phyloP scores from a whole-genome alignment of 1,140 invertebrate species.

The Epicauta chinensis region DNA sequence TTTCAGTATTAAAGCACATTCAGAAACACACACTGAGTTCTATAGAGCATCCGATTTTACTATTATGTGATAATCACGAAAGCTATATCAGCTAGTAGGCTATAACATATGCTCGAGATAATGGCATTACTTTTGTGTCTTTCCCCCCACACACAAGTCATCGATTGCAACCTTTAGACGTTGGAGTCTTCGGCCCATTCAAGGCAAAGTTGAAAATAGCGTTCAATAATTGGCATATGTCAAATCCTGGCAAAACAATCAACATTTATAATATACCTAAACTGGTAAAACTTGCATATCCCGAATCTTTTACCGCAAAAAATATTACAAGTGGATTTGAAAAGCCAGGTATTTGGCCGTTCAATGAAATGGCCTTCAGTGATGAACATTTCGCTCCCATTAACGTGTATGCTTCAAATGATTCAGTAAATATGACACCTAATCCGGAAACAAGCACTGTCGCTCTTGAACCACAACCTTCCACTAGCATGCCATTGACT shows the following conservation, averaged over 20 bases:
- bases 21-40: constrained; percentile 12
- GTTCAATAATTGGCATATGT: constrained; percentile 30
- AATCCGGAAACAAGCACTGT: constrained; percentile 14
- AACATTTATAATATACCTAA: constrained; percentile 36
- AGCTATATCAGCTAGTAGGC: constrained; percentile 24
- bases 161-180: constrained; percentile 40
- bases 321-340: constrained; percentile 27
- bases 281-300: constrained; percentile 22
- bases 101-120: constrained; percentile 30
- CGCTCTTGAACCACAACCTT: constrained; percentile 18
- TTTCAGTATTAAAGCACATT: constrained; percentile 19
- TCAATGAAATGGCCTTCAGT: constrained; percentile 14
- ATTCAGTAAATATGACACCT: constrained; percentile 25
- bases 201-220: constrained; percentile 41
- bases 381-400: constrained; percentile 22
- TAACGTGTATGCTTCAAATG: constrained; percentile 6
- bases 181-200: constrained; percentile 40
- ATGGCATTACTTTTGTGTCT: constrained; percentile 36
- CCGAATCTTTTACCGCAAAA: constrained; percentile 22
- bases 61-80: constrained; percentile 20
- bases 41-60: constrained; percentile 9
- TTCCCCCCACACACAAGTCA: constrained; percentile 41
- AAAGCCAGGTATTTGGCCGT: constrained; percentile 22
- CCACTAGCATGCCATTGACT: constrained; percentile 13
- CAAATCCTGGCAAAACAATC: constrained; percentile 34